phyloP scores from a whole-genome alignment of 2,888 invertebrate species.

The Netelia virgata region DNA sequence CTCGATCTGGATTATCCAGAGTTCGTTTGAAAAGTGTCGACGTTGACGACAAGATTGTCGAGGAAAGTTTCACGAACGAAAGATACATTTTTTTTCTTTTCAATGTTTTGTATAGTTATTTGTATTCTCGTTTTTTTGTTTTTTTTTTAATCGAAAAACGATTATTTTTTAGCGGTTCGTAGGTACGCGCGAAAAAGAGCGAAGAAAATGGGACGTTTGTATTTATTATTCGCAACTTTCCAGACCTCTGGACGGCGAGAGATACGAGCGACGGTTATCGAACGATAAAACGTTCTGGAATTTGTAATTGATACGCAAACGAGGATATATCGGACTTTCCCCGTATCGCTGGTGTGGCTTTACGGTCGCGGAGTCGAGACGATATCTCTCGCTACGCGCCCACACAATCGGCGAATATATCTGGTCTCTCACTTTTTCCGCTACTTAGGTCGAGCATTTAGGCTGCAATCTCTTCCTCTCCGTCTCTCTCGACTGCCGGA shows the following conservation, averaged over 20 bases:
- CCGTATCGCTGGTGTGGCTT: slow-evolving; percentile 51
- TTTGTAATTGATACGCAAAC: slow-evolving; percentile 65
- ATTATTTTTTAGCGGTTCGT: too few species aligned
- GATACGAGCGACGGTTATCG: slow-evolving; percentile 53
- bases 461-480: slow-evolving; percentile 41
- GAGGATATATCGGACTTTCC: slow-evolving; percentile 67
- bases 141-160: too few species aligned
- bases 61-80: too few species aligned
- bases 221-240: slow-evolving; percentile 35
- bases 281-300: slow-evolving; percentile 58
- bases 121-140: too few species aligned
- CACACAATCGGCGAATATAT: slow-evolving; percentile 55
- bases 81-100: too few species aligned
- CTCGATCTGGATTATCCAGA: background rate
- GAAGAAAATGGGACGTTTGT: background rate
- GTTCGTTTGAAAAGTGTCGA: background rate
- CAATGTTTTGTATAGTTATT: too few species aligned
- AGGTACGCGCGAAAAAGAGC: background rate
- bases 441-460: slow-evolving; percentile 3
- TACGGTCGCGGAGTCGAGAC: slow-evolving; percentile 23
- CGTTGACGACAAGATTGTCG: too few species aligned
- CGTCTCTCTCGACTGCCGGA: background rate
- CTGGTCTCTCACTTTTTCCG: background rate
- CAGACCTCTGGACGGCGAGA: slow-evolving; percentile 39
- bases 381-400: slow-evolving; percentile 59